Percentiles rank a stretch among this genome's conserved stretches.
These are phyloP conservation scores for Melanerpes aurifrons DNA, from an alignment of 2,113 vertebrate genomes.

Conservation along the genomic window DNA sequence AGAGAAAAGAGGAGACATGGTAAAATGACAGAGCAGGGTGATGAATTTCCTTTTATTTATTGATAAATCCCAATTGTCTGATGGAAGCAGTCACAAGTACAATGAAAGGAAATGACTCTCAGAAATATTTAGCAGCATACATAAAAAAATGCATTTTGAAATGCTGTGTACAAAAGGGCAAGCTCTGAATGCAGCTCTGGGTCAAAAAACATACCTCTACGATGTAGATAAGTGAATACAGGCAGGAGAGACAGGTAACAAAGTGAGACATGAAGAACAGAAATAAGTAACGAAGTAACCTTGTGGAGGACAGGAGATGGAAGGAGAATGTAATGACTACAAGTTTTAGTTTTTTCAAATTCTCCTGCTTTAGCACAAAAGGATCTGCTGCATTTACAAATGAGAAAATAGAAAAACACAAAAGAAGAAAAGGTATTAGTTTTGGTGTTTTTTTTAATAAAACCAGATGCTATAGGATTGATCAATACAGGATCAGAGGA, in stretches of 20 bases:
- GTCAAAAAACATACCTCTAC: background rate
- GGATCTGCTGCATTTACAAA: background rate
- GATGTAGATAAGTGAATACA: background rate
- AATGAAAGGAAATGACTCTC: background rate
- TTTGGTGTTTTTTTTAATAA: background rate
- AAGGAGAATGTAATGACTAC: background rate
- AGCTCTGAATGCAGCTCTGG: background rate
- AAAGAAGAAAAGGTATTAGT: background rate
- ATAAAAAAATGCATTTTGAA: background rate
- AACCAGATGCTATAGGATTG: background rate
- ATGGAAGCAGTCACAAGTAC: background rate
- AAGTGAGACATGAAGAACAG: background rate
- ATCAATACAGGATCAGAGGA: background rate
- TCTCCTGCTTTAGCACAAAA: background rate
- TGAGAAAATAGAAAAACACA: background rate
- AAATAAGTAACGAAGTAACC: background rate
- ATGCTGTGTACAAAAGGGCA: background rate
- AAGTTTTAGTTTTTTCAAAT: background rate
- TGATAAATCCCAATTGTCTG: background rate
- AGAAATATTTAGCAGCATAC: background rate
- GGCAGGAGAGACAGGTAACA: background rate
- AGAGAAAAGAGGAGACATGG: background rate
- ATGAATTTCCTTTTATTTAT: background rate
- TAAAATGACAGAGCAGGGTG: background rate
- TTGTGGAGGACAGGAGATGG: background rate